Percentiles rank a stretch among this genome's conserved stretches.
phyloP scores from a whole-genome alignment of 2,888 invertebrate genomes.

The Cerceris rybyensis region DNA sequence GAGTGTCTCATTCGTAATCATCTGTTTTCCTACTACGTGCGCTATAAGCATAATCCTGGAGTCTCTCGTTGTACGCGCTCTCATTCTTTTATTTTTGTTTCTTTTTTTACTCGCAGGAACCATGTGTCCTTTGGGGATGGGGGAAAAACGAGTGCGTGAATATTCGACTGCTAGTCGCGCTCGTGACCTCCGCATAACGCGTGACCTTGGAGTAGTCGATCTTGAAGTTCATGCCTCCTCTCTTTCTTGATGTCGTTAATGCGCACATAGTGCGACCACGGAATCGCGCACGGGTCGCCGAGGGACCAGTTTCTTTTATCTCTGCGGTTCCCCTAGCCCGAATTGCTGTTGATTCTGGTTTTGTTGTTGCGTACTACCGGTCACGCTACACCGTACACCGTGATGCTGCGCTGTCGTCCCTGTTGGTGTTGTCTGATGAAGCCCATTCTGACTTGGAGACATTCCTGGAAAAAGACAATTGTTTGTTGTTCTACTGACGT shows the following conservation, averaged over 20 bases:
- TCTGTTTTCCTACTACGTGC: slow-evolving; percentile 23
- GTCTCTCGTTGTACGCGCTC: background rate
- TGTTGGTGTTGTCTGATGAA: slow-evolving; percentile 66
- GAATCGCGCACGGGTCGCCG: slow-evolving; percentile 79
- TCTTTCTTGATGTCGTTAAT: slow-evolving; percentile 46
- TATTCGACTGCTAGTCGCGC: slow-evolving; percentile 31
- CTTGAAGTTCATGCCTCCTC: slow-evolving; percentile 41
- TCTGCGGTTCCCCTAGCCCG: slow-evolving; percentile 80
- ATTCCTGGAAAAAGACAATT: slow-evolving; percentile 74
- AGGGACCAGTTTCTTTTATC: slow-evolving; percentile 79
- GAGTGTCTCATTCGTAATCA: slow-evolving; percentile 24
- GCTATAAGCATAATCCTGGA: slow-evolving; percentile 5
- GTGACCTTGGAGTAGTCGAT: slow-evolving; percentile 38
- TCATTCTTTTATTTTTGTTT: too few relatives aligned
- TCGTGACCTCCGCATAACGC: slow-evolving; percentile 21
- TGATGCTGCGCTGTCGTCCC: slow-evolving; percentile 80
- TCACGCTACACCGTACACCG: slow-evolving; percentile 80
- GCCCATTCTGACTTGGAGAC: slow-evolving; percentile 80
- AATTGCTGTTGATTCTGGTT: slow-evolving; percentile 78
- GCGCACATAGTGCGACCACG: slow-evolving; percentile 56
- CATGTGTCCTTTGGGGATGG: slow-evolving; percentile 26
- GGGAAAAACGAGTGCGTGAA: slow-evolving; percentile 26
- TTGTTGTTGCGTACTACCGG: slow-evolving; percentile 76
- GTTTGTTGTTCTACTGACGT: background rate
- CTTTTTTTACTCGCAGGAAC: slow-evolving; percentile 7